Base-by-base conservation (phyloP, 1,140 invertebrate genomes). In the Archegozetes longisetosus region DNA sequence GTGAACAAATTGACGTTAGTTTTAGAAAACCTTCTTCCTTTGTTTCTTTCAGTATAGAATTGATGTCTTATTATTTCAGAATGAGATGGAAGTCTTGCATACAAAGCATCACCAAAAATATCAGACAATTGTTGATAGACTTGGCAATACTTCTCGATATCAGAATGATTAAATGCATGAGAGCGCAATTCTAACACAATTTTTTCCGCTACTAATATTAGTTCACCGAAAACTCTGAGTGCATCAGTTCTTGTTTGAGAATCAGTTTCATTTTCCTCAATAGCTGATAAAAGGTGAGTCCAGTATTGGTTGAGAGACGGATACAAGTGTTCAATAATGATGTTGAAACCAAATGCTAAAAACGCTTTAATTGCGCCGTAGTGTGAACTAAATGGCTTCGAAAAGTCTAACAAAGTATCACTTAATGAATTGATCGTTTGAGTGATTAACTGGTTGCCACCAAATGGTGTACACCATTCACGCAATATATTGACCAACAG, bases 351-450 rank as follows among this genome's bases (percentile, higher is more conserved):
- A 26, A 74, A 58, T n/a, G 68, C 65, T 13, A 66, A 51, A 0
- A 74, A 60, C 9, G 67, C 70, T 66, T 71, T 66, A 24, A 71
- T 64, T 55, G 71, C 71, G 24, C 73, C 73, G 64, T 73, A 74
- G 60, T 73, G 73, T 55, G 70, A 70, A 58, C 67, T 67, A 58
- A 70, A 70, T 12, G 71, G 71, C 48, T 69, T 68, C n/a, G 65
- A 61, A 13, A 65, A 61, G 61, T 74, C 73, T 60, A 64, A 66
- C 4, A 74, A 54, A 6, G 65, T 67, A 51, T 73, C 70, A 48
- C 65, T 64, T 22, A 74, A 58, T 25, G 59, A 58, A 27, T 64
- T 65, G 3, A 70, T 53, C 27, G 65, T 69, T 24, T 66, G 67
- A 28, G 68, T 61, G 46, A 64, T 53, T 46, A 73, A 54, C 23